These are phyloP conservation scores for Mythimna vitellina DNA, from an alignment of 2,888 invertebrate genomes.

Conservation along the genomic window DNA sequence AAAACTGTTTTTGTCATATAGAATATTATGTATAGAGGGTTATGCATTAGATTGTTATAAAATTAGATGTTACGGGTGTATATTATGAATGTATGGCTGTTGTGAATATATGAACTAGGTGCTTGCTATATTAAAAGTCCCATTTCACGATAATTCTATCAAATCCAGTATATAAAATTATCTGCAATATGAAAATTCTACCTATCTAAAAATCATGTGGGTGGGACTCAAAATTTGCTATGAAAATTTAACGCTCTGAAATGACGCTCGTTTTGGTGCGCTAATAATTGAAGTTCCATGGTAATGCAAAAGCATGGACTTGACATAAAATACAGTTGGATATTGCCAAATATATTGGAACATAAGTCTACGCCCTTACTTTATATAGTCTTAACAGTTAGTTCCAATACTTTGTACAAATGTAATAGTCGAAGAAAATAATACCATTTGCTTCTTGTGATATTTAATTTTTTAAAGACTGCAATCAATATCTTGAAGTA, in stretches of 20 bases:
- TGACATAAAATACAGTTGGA: constrained; percentile 57
- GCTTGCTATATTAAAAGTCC: constrained; percentile 67
- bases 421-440: constrained; percentile 59
- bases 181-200: background rate
- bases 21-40: constrained; percentile 75
- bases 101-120: constrained; percentile 79
- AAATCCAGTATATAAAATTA: constrained; percentile 19
- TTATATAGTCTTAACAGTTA: constrained; percentile 60
- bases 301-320: constrained; percentile 30
- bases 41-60: constrained; percentile 83
- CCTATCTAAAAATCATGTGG: constrained; percentile 15
- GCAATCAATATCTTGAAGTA: constrained; percentile 72
- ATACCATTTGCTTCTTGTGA: constrained; percentile 67
- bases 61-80: constrained; percentile 82
- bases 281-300: constrained; percentile 19
- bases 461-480: constrained; percentile 75
- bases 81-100: constrained; percentile 78
- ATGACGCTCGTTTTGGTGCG: constrained; percentile 21
- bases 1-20: constrained; percentile 72
- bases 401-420: constrained; percentile 75
- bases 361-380: constrained; percentile 53
- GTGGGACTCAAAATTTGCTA: constrained; percentile 34
- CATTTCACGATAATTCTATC: constrained; percentile 27
- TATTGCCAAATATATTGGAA: constrained; percentile 66
- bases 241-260: constrained; percentile 31